Evolutionary conservation across 2,888 invertebrate species (phyloP).

Genomic region (Diarsia brunnea): DNA sequence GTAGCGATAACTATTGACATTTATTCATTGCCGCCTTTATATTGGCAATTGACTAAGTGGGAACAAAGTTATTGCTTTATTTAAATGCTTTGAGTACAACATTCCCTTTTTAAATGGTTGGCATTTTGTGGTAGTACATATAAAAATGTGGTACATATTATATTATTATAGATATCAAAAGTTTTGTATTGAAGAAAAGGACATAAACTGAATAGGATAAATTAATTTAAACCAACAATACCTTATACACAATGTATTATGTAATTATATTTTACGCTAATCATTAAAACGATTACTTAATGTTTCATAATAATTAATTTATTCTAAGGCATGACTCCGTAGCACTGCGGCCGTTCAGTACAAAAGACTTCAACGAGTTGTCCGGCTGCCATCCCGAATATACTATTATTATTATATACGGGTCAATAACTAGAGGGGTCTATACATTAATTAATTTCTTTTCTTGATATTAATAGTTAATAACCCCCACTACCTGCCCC

Average conservation of each 20-base stretch:
- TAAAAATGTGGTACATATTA: not conserved
- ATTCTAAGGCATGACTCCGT: constrained; percentile 29
- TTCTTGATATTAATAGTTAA: constrained; percentile 39
- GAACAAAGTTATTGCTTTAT: constrained; percentile 17
- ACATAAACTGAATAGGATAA: not conserved
- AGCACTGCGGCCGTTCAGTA: constrained; percentile 63
- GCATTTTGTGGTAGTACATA: not conserved
- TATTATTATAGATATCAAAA: not conserved
- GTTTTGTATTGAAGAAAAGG: not conserved
- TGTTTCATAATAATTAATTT: constrained; percentile 34
- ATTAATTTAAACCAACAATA: not conserved
- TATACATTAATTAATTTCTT: constrained; percentile 37
- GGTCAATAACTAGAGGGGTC: constrained; percentile 26
- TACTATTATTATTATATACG: constrained; percentile 20
- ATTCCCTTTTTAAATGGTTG: not conserved
- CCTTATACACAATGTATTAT: too few relatives aligned
- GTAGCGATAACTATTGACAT: constrained; percentile 47
- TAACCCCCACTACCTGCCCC: constrained; percentile 15
- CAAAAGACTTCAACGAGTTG: constrained; percentile 88
- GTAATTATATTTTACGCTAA: not conserved
- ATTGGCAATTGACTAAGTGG: constrained; percentile 30
- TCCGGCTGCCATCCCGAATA: constrained; percentile 31
- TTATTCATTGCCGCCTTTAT: constrained; percentile 34
- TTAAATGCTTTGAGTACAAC: not conserved
- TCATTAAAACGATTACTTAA: not conserved